Base-by-base conservation (phyloP, 2,797 vertebrate genomes). In the Spheniscus humboldti region DNA sequence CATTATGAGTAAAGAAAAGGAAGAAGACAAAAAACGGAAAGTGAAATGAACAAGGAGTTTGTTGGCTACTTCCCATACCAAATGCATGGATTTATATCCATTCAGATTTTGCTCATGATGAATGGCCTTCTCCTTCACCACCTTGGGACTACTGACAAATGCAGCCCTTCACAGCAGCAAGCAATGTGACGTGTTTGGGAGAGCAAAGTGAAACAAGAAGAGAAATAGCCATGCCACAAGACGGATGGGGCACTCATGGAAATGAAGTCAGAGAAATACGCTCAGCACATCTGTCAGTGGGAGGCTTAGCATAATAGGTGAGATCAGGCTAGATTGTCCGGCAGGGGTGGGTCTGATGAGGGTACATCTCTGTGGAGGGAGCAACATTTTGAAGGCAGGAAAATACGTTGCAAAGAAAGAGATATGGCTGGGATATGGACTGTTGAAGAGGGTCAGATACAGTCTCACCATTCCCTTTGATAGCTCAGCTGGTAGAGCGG, bases 401-500 rank as follows among this genome's bases (percentile, higher is more conserved):
- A 76, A 43, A 0, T 27, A 41, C 6, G 2, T 16, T 60, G 4
- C 17, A 7, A 2, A 22, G 3, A 1, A 19, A 43, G 37, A 92
- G 17, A 52, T 35, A 15, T 5, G 3, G 28, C 4, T 67, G 5
- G 7, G 18, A 1, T 28, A 16, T 5, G 4, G 41, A 73, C 1
- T 16, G 28, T 3, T 0, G 7, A 15, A 56, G 1, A 2, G 18
- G 33, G 7, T 11, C 19, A 41, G 13, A 30, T 7, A 30, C 4
- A 23, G 41, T 41, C 41, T 41, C 14, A 7, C 14, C 41, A 41
- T 41, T 41, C 41, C 41, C 41, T 41, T 41, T 14, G 41, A 41
- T 41, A 41, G 98, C 99, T 99, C 98, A 99, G 99, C 97, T 99
- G 99, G 99, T 99, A 99, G 98, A 99, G 98, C 96, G 97, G 98